A percentile compares a stretch with the other conserved stretches of the same genome.
Evolutionary conservation across 2,113 vertebrate genomes (phyloP).

Genomic region (Nesospiza acunhae): DNA sequence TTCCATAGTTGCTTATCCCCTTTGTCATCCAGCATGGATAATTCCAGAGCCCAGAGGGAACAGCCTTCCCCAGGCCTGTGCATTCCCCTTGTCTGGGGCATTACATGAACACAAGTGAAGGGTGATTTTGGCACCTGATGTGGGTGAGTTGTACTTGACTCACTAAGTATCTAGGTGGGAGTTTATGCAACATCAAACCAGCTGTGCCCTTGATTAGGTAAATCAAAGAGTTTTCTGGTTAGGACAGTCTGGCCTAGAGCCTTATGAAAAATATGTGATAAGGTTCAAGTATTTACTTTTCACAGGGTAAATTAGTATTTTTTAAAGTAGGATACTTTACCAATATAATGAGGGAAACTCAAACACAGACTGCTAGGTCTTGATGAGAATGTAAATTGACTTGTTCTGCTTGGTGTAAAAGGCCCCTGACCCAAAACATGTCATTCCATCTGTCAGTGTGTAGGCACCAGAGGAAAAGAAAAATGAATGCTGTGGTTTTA

Average conservation of each 20-base stretch:
- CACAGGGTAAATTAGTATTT: not conserved
- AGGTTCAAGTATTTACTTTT: not conserved
- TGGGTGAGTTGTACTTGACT: not conserved
- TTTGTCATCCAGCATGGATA: not conserved
- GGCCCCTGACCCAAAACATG: constrained; percentile 52
- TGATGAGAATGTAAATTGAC: constrained; percentile 68
- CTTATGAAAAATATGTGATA: not conserved
- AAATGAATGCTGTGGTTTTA: constrained; percentile 1
- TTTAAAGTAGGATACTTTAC: constrained; percentile 5
- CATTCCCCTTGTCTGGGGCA: not conserved
- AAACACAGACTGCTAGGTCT: constrained; percentile 38
- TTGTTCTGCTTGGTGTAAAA: constrained; percentile 64
- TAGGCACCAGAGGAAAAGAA: constrained; percentile 28
- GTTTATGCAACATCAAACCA: not conserved
- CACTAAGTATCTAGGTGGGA: not conserved
- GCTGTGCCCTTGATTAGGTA: not conserved
- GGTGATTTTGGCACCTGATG: not conserved
- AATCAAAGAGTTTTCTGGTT: not conserved
- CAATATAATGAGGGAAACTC: constrained; percentile 28
- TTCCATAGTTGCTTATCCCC: not conserved
- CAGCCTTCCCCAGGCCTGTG: not conserved
- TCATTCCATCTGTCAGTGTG: constrained; percentile 45
- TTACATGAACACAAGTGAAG: not conserved
- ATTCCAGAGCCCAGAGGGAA: not conserved
- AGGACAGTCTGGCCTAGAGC: not conserved